Conservation (phyloP, 2,797 vertebrate genomes). For the Premnoplex brunnescens region DNA sequence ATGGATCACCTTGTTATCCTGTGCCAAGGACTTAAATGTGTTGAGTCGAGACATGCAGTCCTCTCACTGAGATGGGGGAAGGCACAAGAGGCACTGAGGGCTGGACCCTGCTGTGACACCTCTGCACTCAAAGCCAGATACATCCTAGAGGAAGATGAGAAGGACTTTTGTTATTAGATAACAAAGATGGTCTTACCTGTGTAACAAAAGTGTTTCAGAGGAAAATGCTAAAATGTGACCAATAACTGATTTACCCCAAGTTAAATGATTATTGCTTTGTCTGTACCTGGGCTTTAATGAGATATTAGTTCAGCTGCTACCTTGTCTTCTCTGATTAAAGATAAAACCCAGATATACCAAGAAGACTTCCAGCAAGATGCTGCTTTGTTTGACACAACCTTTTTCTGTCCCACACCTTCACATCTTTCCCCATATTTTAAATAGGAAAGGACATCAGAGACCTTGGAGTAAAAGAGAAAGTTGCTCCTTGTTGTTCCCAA, state of each 20-base stretch:
- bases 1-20: not conserved
- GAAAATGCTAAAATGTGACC: not conserved
- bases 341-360: not conserved
- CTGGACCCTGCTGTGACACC: not conserved
- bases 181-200: not conserved
- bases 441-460: not conserved
- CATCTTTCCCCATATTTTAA: not conserved
- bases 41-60: not conserved
- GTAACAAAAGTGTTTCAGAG: not conserved
- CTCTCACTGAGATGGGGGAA: not conserved
- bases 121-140: not conserved
- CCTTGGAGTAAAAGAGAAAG: not conserved
- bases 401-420: not conserved
- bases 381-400: not conserved
- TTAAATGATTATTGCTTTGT: not conserved
- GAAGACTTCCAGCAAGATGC: not conserved
- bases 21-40: not conserved
- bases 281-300: not conserved
- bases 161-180: not conserved
- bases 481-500: not conserved
- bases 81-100: not conserved
- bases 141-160: not conserved
- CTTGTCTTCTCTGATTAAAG: slow-evolving; percentile 16
- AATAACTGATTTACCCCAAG: not conserved
- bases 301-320: not conserved